Conservation (phyloP, 2,888 invertebrate genomes). For the Lepidonotus clava region DNA sequence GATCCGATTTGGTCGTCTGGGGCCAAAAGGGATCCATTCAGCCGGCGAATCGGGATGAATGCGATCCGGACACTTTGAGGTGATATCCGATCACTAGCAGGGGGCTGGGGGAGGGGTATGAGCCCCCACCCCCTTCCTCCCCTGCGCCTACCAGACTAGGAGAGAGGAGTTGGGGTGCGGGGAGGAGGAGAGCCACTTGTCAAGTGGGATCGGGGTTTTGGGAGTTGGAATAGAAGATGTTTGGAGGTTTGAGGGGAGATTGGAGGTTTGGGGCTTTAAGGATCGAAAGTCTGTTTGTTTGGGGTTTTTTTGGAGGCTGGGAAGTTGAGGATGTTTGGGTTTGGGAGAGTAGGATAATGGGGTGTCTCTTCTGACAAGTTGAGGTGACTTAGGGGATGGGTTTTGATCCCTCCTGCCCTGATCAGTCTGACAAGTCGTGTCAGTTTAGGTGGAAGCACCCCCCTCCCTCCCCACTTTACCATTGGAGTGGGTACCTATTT, state of each 20-base stretch:
- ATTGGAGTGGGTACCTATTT: neutral
- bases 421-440: constrained; percentile 23
- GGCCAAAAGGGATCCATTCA: constrained; percentile 42
- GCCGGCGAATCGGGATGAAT: neutral
- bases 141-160: too few species aligned
- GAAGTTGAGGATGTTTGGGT: too few species aligned
- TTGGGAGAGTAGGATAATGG: too few species aligned
- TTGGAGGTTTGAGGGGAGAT: neutral
- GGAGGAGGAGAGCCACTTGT: neutral
- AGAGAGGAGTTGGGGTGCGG: neutral
- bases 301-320: neutral
- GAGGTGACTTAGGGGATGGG: constrained; percentile 4
- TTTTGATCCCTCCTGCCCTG: constrained; percentile 16
- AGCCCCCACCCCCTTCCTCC: too few species aligned
- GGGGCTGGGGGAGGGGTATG: neutral
- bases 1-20: constrained; percentile 1
- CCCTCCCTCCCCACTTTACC: neutral
- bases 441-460: neutral
- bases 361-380: constrained; percentile 2
- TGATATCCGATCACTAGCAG: constrained; percentile 21
- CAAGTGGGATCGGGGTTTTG: neutral
- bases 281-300: neutral
- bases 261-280: neutral
- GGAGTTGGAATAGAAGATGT: neutral
- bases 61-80: constrained; percentile 31